These are phyloP conservation scores for Elachura formosa DNA, from an alignment of 2,113 vertebrate species.

Conservation along the genomic window DNA sequence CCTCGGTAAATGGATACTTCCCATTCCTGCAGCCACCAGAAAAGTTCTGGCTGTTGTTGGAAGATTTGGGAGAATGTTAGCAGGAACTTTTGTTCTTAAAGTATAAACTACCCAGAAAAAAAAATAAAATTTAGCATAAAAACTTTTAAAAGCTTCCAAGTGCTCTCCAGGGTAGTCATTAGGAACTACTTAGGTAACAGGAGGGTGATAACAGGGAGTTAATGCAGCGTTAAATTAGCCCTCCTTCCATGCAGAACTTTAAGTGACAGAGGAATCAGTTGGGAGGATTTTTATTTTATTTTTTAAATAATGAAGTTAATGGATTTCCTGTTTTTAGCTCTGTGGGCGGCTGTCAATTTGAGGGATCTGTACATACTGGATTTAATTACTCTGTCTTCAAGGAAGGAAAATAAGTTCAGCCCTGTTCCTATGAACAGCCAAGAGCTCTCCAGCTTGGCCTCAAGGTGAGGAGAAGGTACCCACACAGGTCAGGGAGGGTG, in stretches of 20 bases:
- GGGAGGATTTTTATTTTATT: slow-evolving; percentile 62
- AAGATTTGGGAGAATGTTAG: slow-evolving; percentile 28
- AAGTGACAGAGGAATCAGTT: slow-evolving; percentile 69
- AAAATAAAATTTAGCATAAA: slow-evolving; percentile 50
- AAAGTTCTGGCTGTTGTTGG: background rate
- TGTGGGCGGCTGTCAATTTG: slow-evolving; percentile 67
- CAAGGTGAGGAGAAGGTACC: background rate
- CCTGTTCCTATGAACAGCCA: background rate
- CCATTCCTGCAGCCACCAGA: background rate
- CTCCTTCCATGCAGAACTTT: slow-evolving; percentile 52
- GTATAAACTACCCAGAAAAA: slow-evolving; percentile 38
- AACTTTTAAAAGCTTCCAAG: slow-evolving; percentile 75
- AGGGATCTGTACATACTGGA: slow-evolving; percentile 30
- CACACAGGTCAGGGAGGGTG: accelerated
- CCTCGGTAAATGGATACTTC: background rate
- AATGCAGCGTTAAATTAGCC: slow-evolving; percentile 69
- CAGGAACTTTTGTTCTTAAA: slow-evolving; percentile 61
- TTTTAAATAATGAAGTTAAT: slow-evolving; percentile 67
- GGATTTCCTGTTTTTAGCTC: slow-evolving; percentile 66
- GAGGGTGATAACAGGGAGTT: slow-evolving; percentile 66
- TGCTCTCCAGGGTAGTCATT: slow-evolving; percentile 74
- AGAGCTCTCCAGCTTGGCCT: background rate
- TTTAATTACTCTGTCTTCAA: slow-evolving; percentile 52
- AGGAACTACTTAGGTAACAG: slow-evolving; percentile 73
- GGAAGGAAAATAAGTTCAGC: slow-evolving; percentile 23